Evolutionary conservation across 2,113 vertebrate genomes (phyloP).

Genomic region (Dolichallabes microphthalmus): DNA sequence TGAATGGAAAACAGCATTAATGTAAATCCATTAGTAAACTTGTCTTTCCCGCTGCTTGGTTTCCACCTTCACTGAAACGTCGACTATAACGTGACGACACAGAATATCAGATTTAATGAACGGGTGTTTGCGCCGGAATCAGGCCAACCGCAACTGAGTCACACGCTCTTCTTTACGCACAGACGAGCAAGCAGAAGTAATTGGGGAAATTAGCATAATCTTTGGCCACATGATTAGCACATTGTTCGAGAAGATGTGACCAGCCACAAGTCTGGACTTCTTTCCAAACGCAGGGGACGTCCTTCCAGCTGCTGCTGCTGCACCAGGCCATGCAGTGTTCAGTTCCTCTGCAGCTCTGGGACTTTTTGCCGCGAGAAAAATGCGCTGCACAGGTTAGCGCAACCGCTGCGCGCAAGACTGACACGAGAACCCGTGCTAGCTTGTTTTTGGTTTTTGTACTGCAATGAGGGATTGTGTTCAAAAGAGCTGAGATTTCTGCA

Average conservation of each 20-base stretch:
- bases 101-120: neutral
- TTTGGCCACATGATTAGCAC: slow-evolving; percentile 1
- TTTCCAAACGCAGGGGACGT: neutral
- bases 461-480: neutral
- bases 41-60: neutral
- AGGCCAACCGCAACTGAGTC: too few relatives aligned
- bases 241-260: neutral
- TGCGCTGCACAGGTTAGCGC: neutral
- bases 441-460: neutral
- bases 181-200: neutral
- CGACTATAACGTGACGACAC: neutral
- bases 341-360: neutral
- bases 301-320: neutral
- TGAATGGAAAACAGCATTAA: neutral
- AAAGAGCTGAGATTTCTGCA: neutral
- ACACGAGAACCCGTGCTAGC: neutral
- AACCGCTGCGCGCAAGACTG: neutral
- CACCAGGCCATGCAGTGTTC: neutral
- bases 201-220: slow-evolving; percentile 3
- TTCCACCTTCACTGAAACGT: neutral
- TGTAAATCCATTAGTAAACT: too few relatives aligned
- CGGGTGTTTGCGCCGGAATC: neutral
- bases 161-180: neutral
- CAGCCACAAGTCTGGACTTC: neutral
- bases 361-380: neutral